These are phyloP conservation scores for Coilia nasus DNA, from an alignment of 2,797 vertebrate genomes.

Conservation along the genomic window DNA sequence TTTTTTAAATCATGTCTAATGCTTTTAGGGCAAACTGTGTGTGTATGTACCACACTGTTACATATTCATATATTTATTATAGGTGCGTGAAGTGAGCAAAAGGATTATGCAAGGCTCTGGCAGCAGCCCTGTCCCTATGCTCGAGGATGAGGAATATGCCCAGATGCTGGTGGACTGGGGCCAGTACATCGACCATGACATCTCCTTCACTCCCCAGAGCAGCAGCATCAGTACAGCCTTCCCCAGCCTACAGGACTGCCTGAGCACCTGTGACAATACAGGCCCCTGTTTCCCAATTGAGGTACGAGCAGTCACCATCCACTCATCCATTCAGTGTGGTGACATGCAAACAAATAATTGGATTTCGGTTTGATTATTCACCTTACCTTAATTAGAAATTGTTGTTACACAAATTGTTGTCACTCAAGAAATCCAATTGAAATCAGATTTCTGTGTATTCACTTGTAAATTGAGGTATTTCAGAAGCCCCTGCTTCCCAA, in stretches of 20 bases:
- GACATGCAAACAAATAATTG: too few species aligned
- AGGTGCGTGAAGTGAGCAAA: constrained; percentile 87
- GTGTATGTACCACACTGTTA: constrained; percentile 9
- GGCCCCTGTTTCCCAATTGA: constrained; percentile 88
- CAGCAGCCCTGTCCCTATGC: constrained; percentile 59
- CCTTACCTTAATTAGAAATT: too few species aligned
- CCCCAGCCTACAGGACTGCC: constrained; percentile 69
- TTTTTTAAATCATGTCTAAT: constrained; percentile 11
- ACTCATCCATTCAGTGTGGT: too few species aligned
- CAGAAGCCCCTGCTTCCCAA: too few species aligned
- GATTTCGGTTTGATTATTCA: too few species aligned
- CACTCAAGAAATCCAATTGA: too few species aligned
- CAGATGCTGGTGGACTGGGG: constrained; percentile 91
- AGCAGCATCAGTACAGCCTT: constrained; percentile 53
- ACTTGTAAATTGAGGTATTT: too few species aligned
- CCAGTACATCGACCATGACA: constrained; percentile 91
- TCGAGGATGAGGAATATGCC: constrained; percentile 79
- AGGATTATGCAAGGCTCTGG: constrained; percentile 78
- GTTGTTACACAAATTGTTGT: too few species aligned
- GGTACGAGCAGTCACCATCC: constrained; percentile 69
- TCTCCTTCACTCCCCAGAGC: constrained; percentile 89
- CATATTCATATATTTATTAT: constrained; percentile 52
- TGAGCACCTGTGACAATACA: constrained; percentile 75
- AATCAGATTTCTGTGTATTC: too few species aligned
- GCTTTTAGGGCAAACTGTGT: constrained; percentile 4